Percentiles rank a stretch among this genome's conserved stretches.
These are phyloP conservation scores for Hexactinellida sp. DNA, from an alignment of 37 sponge, comb jelly and placozoan genomes.

Conservation along the genomic window DNA sequence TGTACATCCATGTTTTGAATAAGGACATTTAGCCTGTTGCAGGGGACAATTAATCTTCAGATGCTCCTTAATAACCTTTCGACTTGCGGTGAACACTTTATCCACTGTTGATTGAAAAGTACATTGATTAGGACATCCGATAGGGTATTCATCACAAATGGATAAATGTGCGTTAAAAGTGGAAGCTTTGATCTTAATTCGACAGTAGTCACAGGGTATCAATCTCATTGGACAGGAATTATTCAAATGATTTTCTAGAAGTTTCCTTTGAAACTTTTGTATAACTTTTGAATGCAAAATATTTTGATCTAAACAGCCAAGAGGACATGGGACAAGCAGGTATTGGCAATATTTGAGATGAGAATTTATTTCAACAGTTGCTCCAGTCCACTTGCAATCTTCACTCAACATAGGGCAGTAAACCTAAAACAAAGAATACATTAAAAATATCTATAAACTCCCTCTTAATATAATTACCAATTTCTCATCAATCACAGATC, in stretches of 20 bases:
- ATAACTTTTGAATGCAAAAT: background rate
- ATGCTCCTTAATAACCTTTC: background rate
- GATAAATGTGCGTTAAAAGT: background rate
- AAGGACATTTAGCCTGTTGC: background rate
- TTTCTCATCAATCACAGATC: background rate
- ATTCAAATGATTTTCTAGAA: background rate
- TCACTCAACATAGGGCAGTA: background rate
- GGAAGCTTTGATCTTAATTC: background rate
- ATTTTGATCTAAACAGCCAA: background rate
- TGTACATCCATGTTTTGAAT: background rate
- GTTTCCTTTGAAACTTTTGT: background rate
- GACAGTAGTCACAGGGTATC: background rate
- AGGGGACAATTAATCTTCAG: background rate
- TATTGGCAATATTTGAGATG: background rate
- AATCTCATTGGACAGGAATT: background rate
- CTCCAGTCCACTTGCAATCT: background rate
- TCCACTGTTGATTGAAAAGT: background rate
- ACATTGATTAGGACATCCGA: background rate
- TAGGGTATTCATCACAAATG: background rate
- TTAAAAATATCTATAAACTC: too few relatives aligned
- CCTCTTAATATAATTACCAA: background rate
- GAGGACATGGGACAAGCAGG: background rate
- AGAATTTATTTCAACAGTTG: background rate
- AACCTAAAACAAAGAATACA: background rate
- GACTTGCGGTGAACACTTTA: background rate